Base-by-base conservation (phyloP, 2,888 invertebrate genomes). In the Platerodrilus igneus region DNA sequence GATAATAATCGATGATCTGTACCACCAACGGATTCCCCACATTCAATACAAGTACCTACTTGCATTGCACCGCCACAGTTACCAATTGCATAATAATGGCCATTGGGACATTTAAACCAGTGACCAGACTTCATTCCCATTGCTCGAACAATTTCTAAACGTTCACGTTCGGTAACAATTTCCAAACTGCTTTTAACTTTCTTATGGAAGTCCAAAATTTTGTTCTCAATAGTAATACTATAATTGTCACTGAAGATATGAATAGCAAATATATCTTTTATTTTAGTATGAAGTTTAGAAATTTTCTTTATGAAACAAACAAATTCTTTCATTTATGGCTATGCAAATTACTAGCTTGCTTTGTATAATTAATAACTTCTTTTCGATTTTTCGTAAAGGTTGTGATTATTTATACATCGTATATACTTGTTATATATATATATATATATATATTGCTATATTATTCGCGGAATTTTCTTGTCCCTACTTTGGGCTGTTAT, bases 31-130 rank as follows among this genome's bases (percentile, higher is more conserved):
- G 3, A 1, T 1, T 57, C 73, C 1, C 69, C 68, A 56, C 83
- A 83, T 41, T 79, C 81, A 0, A 63, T 58, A 56, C 83, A 83
- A 20, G 37, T 66, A 1, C 70, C 54, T 25, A 56, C 53, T 53
- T 67, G 45, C 69, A 69, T 76, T 0, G 83, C 81, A 3, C 81
- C 80, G 3, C 83, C 83, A 56, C 83, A 84, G 2, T 81, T 77
- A 1, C 70, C 75, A 42, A 84, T 81, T 19, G 72, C 74, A 59
- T 83, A 84, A 20, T 70, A 58, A 59, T 84, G 84, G 0, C 81
- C 82, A 50, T 83, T 81, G 0, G 76, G 77, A 63, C 85, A 86
- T 59, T 78, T 78, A 61, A 70, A 84, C 84, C 85, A 86, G 53
- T 77, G 78, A 0, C 82, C 83, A 28, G 70, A 67, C 25, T 58